A percentile compares a stretch with the other conserved stretches of the same genome.
phyloP scores from a whole-genome alignment of 1,140 invertebrate species.

The Drosophila kohkoa region DNA sequence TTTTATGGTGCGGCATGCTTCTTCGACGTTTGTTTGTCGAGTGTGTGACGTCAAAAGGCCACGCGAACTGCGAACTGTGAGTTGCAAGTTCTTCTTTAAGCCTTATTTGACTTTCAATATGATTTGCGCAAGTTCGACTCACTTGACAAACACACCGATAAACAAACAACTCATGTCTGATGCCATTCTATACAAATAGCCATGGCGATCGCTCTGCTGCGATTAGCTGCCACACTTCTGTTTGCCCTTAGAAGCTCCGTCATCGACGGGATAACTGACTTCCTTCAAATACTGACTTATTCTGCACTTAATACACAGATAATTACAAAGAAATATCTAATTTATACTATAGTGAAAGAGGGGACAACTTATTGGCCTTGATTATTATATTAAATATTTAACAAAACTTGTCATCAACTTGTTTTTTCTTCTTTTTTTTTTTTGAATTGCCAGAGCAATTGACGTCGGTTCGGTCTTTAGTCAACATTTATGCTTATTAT shows the following conservation, averaged over 20 bases:
- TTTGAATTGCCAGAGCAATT: constrained; percentile 34
- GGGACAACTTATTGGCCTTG: no score
- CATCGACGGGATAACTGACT: not conserved
- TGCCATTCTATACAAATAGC: constrained; percentile 24
- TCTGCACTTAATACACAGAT: no score
- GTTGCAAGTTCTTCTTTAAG: constrained; percentile 10
- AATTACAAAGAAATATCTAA: no score
- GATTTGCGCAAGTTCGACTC: constrained; percentile 4
- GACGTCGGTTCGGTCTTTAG: constrained; percentile 20
- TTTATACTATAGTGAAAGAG: no score
- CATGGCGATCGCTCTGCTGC: not conserved
- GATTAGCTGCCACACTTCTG: constrained; percentile 26
- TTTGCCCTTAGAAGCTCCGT: constrained; percentile 9
- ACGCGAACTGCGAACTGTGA: constrained; percentile 28
- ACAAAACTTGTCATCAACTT: constrained; percentile 15
- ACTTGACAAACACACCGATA: not conserved
- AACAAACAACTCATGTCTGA: not conserved
- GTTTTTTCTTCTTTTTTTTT: not conserved
- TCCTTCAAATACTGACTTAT: no score
- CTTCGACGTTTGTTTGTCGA: no score
- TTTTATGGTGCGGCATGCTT: no score
- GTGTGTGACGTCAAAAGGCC: constrained; percentile 62
- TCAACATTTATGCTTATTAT: constrained; percentile 22
- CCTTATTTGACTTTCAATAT: no score
- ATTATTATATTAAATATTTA: constrained; percentile 27